Conservation (phyloP, 2,888 invertebrate genomes). For the Ormyrus thymus region DNA sequence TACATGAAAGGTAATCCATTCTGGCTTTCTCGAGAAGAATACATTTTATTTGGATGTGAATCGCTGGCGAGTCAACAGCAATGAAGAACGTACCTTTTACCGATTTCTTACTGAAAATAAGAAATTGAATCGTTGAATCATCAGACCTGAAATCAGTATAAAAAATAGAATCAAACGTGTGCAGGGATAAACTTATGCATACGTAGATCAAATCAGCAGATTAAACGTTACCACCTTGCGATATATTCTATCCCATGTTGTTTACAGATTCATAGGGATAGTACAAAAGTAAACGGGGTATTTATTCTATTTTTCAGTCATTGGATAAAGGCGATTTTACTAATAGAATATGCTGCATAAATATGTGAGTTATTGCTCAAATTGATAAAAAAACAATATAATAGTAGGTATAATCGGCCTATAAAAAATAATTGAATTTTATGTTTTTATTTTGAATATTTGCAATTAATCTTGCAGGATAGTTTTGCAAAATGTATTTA, state of each 20-base stretch:
- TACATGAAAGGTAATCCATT: slow-evolving; percentile 73
- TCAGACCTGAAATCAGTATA: neutral
- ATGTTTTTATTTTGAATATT: no score
- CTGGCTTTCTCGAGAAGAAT: slow-evolving; percentile 74
- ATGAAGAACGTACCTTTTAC: slow-evolving; percentile 26
- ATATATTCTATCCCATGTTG: slow-evolving; percentile 69
- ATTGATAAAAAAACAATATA: neutral
- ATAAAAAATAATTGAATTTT: neutral
- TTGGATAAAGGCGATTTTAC: neutral
- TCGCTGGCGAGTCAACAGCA: slow-evolving; percentile 63
- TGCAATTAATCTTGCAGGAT: no score
- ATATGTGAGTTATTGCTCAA: slow-evolving; percentile 11
- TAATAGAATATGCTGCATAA: slow-evolving; percentile 3
- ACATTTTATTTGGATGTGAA: slow-evolving; percentile 74
- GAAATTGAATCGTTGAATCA: neutral
- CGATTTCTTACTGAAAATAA: slow-evolving; percentile 9
- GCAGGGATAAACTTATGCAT: slow-evolving; percentile 9
- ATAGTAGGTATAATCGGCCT: slow-evolving; percentile 31
- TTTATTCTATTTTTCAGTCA: slow-evolving; percentile 11
- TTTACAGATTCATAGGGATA: slow-evolving; percentile 61
- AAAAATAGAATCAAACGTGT: slow-evolving; percentile 53
- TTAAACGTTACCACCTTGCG: slow-evolving; percentile 67
- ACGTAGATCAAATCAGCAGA: slow-evolving; percentile 58
- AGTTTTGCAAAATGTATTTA: no score
- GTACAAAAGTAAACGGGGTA: neutral